Evolutionary conservation across 53 echinoderm and acorn worm species (phyloP).

Genomic region (Temnopleurus reevesii): DNA sequence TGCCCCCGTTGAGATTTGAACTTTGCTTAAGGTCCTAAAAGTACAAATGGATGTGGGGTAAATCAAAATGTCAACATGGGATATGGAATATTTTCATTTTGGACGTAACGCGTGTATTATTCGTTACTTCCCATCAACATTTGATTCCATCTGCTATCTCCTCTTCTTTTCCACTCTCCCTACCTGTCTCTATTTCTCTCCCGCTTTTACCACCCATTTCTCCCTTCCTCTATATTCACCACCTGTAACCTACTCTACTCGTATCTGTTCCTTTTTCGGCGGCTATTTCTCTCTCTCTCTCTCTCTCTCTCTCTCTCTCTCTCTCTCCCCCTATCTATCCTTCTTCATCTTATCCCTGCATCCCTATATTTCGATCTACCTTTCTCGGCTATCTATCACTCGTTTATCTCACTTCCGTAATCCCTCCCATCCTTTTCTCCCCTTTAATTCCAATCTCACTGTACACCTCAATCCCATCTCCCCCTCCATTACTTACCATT

Average conservation of each 20-base stretch:
- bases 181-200: background rate
- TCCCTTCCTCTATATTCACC: background rate
- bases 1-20: background rate
- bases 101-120: background rate
- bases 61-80: background rate
- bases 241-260: background rate
- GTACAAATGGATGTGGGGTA: background rate
- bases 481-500: background rate
- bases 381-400: background rate
- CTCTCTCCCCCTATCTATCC: background rate
- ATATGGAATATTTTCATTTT: background rate
- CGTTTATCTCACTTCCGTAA: background rate
- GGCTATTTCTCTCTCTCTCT: background rate
- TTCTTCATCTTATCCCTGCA: background rate
- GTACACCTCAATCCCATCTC: background rate
- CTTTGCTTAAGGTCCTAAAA: background rate
- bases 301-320: background rate
- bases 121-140: background rate
- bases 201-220: background rate
- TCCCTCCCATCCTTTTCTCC: background rate
- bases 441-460: background rate
- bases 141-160: background rate
- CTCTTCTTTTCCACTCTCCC: background rate
- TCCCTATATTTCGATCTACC: background rate
- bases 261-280: background rate